Base-by-base conservation (phyloP, 2,888 invertebrate species). In the Teleiodes luculella region DNA sequence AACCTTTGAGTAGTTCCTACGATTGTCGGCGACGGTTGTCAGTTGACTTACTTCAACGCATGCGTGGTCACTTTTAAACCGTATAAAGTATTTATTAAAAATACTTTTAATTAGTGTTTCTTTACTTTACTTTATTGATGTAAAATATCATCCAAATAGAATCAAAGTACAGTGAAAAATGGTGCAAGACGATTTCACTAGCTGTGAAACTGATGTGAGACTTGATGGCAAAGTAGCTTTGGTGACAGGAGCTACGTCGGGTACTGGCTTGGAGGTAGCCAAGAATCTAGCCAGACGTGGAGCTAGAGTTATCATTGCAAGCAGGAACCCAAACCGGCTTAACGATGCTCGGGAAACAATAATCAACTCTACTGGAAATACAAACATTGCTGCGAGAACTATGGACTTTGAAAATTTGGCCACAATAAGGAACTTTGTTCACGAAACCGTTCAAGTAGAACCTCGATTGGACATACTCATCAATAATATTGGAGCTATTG, bases 391-490 rank as follows among this genome's bases (percentile, higher is more conserved):
- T 1, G 13, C 72, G 0, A 84, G 82, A 64, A 74, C 80, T 31
- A 67, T 92, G 63, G 91, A 92, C 63, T 83, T 91, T 11, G 80
- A 81, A 54, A 91, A 90, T 0, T 72, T 92, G 18, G 63, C 73
- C 1, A 91, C 92, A 0, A 79, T 92, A 24, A 80, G 93, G 61
- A 78, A 80, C 33, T 94, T 94, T 70, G 93, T 91, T 0, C 77
- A 86, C 39, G 89, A 90, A 30, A 87, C 93, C 4, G 74, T 88
- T 16, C 66, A 70, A 11, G 74, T 72, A 0, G 91, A 92, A 67
- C 72, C 83, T 0, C 77, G 82, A 55, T 65, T 94, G 56, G 91
- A 86, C 46, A 80, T 84, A 10, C 57, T 86, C 5, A 74, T 86
- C 14, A 86, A 86, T 57, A 84, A 84, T 66, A 91, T 92, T 1